Conservation (phyloP, 2,888 invertebrate species). For the Spilarctia lutea region DNA sequence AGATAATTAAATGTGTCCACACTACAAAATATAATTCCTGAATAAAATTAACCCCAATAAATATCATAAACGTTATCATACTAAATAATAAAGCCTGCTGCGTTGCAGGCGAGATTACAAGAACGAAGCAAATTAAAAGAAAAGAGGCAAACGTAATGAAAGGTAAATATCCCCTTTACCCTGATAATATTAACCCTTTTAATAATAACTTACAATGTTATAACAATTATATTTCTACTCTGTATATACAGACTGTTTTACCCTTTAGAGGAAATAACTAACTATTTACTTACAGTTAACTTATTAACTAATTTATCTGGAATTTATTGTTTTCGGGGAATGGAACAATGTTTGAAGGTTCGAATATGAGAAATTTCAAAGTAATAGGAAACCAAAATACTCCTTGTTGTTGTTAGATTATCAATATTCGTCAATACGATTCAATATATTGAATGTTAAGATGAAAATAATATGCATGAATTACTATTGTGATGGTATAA, state of each 20-base stretch:
- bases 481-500: too few relatives aligned
- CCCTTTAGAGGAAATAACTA: not conserved
- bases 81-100: not conserved
- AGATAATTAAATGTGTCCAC: not conserved
- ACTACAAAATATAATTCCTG: not conserved
- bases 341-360: not conserved
- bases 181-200: slow-evolving; percentile 4
- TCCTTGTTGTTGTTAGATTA: too few relatives aligned
- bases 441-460: too few relatives aligned
- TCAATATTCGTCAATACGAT: too few relatives aligned
- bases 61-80: not conserved
- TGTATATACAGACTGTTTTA: not conserved
- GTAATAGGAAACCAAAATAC: too few relatives aligned
- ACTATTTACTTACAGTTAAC: not conserved
- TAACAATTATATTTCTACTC: not conserved
- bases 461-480: too few relatives aligned
- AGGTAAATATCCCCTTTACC: slow-evolving; percentile 5
- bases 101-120: slow-evolving; percentile 1
- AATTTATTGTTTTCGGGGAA: not conserved
- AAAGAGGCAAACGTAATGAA: slow-evolving; percentile 9
- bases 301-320: not conserved
- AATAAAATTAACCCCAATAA: not conserved
- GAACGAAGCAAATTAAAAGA: slow-evolving; percentile 11
- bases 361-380: not conserved
- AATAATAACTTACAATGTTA: slow-evolving; percentile 10